Base-by-base conservation (phyloP, 92 coral and sea anemone genomes). In the Porites cylindrica region DNA sequence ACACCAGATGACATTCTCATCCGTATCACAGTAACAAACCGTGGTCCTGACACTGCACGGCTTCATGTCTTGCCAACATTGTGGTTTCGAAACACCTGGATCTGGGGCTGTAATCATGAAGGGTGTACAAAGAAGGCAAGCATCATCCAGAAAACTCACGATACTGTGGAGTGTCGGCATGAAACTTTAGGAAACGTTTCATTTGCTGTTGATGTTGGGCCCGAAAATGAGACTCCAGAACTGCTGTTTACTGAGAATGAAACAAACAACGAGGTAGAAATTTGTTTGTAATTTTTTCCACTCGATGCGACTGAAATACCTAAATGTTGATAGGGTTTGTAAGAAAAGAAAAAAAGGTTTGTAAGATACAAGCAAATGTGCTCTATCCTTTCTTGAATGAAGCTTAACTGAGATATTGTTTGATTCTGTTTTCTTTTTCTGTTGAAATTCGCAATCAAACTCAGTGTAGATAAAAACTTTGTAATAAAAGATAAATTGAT, bases 91-190 rank as follows among this genome's bases (percentile, higher is more conserved):
- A 97, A 97, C 82, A 97, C 99, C 1, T 97, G 99, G 99, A 92
- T 97, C 56, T 97, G 99, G 99, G 99, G 99, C 11, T 97, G 99
- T 70, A 95, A 93, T 50, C 98, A 97, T 72, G 99, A 97, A 80
- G 99, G 99, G 4, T 97, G 99, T 66, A 93, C 98, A 43, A 82
- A 63, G 76, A 97, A 97, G 66, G 97, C 98, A 14, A 90, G 70
- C 88, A 95, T 97, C 24, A 86, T 69, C 64, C 93, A 95, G 82
- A 96, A 77, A 1, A 88, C 80, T 7, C 72, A 86, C 0, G 88
- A 86, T 18, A 89, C 94, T 52, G 98, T 92, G 66, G 92, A 86
- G 51, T 95, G 98, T 73, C 86, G 76, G 72, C 99, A 97, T 81
- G 97, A 97, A 62, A 91, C 99, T 4, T 80, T 97, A 67, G 96